Conservation (phyloP, 2,113 vertebrate species). For the Mastomys natalensis region DNA sequence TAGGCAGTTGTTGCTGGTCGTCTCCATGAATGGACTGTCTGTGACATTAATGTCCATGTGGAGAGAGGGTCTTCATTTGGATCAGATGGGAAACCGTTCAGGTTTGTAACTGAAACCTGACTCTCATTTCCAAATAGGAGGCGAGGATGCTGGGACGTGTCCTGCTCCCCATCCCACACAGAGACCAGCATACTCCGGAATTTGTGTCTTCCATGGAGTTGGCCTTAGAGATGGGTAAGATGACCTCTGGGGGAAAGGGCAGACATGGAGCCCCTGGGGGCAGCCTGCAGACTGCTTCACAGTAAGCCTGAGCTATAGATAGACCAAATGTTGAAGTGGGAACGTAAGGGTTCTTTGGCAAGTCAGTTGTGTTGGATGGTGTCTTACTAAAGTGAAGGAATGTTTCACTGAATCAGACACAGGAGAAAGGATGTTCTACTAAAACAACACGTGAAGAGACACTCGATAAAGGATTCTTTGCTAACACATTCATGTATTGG, state of each 20-base stretch:
- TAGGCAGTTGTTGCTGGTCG: not conserved
- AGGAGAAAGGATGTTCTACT: no score
- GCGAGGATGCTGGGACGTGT: not conserved
- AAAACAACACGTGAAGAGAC: no score
- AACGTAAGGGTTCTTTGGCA: no score
- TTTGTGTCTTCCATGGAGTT: not conserved
- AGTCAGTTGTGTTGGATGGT: no score
- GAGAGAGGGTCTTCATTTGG: not conserved
- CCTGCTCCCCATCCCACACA: rapidly evolving
- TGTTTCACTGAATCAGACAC: no score
- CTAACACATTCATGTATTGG: no score
- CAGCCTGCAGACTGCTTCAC: not conserved
- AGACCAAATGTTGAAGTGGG: not conserved
- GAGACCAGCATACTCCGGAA: not conserved
- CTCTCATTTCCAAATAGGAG: not conserved
- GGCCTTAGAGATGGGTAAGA: not conserved
- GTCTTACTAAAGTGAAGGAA: no score
- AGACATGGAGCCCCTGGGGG: not conserved
- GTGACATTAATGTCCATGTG: not conserved
- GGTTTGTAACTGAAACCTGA: not conserved
- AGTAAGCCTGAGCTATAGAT: conserved; percentile 46
- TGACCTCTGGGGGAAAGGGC: not conserved
- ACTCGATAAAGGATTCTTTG: no score
- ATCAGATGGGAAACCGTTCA: not conserved
- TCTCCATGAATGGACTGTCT: not conserved